A percentile compares a stretch with the other conserved stretches of the same genome.
phyloP scores from a whole-genome alignment of 2,797 vertebrate genomes.

The Gobionotothen gibberifrons region DNA sequence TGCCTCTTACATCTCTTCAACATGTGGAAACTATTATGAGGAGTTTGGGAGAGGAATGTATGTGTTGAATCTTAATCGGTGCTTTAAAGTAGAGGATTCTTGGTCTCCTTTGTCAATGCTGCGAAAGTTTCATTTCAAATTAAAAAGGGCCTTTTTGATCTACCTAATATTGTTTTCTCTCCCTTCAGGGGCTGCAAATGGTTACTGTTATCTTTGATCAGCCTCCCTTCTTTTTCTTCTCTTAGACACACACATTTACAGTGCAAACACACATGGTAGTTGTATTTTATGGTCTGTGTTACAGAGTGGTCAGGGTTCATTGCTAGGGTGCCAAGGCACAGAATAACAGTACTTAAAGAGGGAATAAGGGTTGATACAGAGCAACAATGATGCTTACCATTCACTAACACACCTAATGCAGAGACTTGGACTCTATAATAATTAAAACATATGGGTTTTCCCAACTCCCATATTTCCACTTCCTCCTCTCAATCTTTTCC shows the following conservation, averaged over 20 bases:
- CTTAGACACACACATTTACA: conserved; percentile 36
- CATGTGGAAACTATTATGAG: conserved; percentile 85
- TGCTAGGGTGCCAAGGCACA: conserved; percentile 28
- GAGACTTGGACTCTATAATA: conserved; percentile 4
- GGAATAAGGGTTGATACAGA: conserved; percentile 9
- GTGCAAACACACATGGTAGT: conserved; percentile 35
- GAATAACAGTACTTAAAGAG: conserved; percentile 32
- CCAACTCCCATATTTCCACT: conserved; percentile 36
- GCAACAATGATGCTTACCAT: conserved; percentile 29
- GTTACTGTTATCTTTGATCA: conserved; percentile 70
- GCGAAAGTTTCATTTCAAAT: conserved; percentile 82
- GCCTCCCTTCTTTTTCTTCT: conserved; percentile 48
- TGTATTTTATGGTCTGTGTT: conserved; percentile 52
- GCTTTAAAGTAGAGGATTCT: conserved; percentile 76
- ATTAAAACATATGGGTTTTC: conserved; percentile 26
- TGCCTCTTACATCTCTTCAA: conserved; percentile 68
- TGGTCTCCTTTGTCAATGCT: conserved; percentile 79
- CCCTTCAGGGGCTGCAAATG: conserved; percentile 68
- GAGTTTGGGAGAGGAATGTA: conserved; percentile 82
- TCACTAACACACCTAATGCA: conserved; percentile 6
- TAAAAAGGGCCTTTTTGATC: conserved; percentile 77
- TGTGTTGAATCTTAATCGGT: conserved; percentile 84
- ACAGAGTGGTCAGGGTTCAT: conserved; percentile 65
- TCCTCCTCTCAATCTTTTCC: conserved; percentile 20
- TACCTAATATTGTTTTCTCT: conserved; percentile 77